Evolutionary conservation across 1,140 invertebrate species (phyloP).

Genomic region (Tetranychus urticae): DNA sequence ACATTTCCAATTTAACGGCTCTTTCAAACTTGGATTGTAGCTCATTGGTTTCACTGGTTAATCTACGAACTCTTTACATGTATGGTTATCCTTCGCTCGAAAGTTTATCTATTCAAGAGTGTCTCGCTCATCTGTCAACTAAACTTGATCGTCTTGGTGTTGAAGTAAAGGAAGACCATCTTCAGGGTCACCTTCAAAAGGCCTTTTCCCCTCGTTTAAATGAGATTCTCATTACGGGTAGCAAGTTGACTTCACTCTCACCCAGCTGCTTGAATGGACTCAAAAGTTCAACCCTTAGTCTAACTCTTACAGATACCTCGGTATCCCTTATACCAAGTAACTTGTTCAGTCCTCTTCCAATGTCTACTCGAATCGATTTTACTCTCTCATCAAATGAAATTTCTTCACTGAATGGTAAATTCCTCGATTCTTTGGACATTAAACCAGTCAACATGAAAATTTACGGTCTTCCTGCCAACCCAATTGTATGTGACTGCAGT

Average conservation of each 20-base stretch:
- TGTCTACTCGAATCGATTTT: constrained; percentile 49
- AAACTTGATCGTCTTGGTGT: constrained; percentile 36
- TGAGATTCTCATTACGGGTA: constrained; percentile 44
- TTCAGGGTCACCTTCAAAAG: constrained; percentile 54
- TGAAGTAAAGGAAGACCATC: constrained; percentile 55
- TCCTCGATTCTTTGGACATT: constrained; percentile 52
- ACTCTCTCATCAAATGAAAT: constrained; percentile 53
- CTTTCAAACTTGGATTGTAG: constrained; percentile 53
- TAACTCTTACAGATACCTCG: constrained; percentile 52
- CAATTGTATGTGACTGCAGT: constrained; percentile 60
- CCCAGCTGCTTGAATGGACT: constrained; percentile 49
- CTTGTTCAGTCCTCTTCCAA: constrained; percentile 60
- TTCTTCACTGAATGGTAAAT: constrained; percentile 41
- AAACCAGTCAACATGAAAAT: constrained; percentile 42
- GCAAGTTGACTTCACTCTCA: constrained; percentile 46
- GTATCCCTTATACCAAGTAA: constrained; percentile 45
- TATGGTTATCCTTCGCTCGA: constrained; percentile 48
- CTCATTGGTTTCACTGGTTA: constrained; percentile 43
- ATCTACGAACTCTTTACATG: constrained; percentile 39
- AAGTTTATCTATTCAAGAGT: constrained; percentile 49
- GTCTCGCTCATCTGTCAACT: constrained; percentile 33
- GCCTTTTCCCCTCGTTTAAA: constrained; percentile 49
- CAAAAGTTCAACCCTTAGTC: constrained; percentile 36
- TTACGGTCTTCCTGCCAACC: constrained; percentile 43
- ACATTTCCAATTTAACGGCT: constrained; percentile 36